Conservation (phyloP, 2,113 vertebrate species). For the Strigops habroptila region DNA sequence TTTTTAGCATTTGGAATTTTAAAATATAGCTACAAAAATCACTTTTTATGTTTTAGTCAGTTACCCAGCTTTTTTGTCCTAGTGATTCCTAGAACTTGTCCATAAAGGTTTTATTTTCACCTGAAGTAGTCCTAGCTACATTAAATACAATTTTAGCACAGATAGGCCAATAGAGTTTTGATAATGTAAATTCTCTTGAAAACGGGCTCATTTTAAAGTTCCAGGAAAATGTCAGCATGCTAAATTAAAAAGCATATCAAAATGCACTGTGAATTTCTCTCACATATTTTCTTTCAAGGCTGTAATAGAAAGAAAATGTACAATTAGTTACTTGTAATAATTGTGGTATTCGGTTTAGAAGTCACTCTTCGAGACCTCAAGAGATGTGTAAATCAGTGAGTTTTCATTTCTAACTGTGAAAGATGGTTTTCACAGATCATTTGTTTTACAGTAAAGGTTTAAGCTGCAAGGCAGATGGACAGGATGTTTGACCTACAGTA, state of each 20-base stretch:
- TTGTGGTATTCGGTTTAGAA: background rate
- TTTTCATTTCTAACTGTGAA: background rate
- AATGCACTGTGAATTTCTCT: background rate
- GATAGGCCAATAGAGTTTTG: background rate
- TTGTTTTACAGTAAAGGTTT: background rate
- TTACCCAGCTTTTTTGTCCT: background rate
- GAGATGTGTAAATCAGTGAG: background rate
- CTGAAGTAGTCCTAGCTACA: background rate
- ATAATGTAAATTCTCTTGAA: background rate
- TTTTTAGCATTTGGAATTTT: background rate
- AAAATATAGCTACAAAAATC: background rate
- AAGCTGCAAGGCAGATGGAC: background rate
- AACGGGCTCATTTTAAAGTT: background rate
- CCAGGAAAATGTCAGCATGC: background rate
- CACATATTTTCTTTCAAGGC: background rate
- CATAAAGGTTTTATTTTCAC: background rate
- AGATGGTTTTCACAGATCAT: background rate
- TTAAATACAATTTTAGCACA: background rate
- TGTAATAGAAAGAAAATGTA: background rate
- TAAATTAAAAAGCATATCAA: background rate
- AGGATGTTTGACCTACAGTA: background rate
- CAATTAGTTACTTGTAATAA: background rate
- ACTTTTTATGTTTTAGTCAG: background rate
- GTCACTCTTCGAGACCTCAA: background rate
- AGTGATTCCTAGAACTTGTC: background rate